Base-by-base conservation (phyloP, 2,888 invertebrate genomes). In the Euzetes globulus region DNA sequence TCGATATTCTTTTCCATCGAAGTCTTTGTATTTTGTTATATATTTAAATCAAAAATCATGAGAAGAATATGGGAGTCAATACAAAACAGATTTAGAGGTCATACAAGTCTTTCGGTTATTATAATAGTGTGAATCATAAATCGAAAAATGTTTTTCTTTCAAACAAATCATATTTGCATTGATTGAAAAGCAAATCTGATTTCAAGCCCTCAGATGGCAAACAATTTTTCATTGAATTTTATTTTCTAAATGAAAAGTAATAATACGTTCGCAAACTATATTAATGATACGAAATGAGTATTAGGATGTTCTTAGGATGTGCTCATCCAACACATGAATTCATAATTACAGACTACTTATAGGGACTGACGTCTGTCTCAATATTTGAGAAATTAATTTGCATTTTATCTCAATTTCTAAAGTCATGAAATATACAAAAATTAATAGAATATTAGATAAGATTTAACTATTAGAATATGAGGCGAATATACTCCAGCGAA, bases 371-470 rank as follows among this genome's bases (percentile, higher is more conserved):
- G 58, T 7, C 58, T 58, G 58, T 17, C 27, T 58, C 15, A 58
- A 27, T 27, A 19, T 58, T 50, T 58, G 58, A 58, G 27, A 58
- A 58, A 58, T 58, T 58, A 58, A 58, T 58, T 58, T 58, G 27
- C 58, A 58, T 58, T 58, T 58, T 58, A 58, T 58, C 58, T 58
- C 58, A 58, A 58, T 58, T 27, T 58, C 52, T 52, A 9, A n/a
- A n/a, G 52, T 58, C 58, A 58, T 27, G 27, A 22, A 58, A 58
- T 19, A 19, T 50, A 19, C 19, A 5, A 19, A 50, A 50, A 50
- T 50, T 50, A 50, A 50, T 5, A 19, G 19, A 50, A 50, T 19
- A 50, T 50, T 50, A 50, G 41, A 41, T 41, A 41, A 41, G 41
- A 41, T 13, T 41, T 9, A 41, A 13, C 41, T 41, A 41, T 41